phyloP scores from a whole-genome alignment of 1,140 invertebrate species.

The Conopomorpha cramerella region DNA sequence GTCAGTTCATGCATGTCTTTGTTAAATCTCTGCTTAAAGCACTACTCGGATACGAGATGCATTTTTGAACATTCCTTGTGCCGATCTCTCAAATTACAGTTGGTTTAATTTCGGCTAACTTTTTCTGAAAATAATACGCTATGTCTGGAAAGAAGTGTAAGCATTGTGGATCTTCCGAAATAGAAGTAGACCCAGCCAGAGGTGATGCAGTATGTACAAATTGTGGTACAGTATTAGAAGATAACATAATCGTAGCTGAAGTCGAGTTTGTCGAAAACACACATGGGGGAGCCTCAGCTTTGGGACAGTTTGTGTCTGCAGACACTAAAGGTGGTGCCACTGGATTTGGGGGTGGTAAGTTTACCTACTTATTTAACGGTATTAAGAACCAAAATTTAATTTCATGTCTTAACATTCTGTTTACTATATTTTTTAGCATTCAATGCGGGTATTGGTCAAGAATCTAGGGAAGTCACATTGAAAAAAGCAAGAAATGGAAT shows the following conservation, averaged over 20 bases:
- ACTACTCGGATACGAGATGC: no score
- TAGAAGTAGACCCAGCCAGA: constrained; percentile 88
- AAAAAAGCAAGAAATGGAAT: constrained; percentile 86
- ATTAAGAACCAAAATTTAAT: no score
- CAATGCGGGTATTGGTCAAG: constrained; percentile 79
- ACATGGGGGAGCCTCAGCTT: constrained; percentile 82
- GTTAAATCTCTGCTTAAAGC: no score
- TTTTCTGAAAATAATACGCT: no score
- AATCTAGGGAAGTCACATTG: constrained; percentile 89
- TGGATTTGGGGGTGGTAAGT: constrained; percentile 73
- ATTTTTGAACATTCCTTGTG: no score
- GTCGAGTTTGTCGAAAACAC: constrained; percentile 94
- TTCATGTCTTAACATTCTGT: no score
- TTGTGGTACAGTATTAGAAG: constrained; percentile 95
- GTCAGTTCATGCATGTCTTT: no score
- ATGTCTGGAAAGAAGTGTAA: constrained; percentile 77
- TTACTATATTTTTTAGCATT: constrained; percentile 63
- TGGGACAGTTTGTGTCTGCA: constrained; percentile 91
- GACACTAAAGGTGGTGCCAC: constrained; percentile 83
- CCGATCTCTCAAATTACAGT: no score
- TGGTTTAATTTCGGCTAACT: no score
- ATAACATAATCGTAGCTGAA: constrained; percentile 95
- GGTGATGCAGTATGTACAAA: constrained; percentile 96
- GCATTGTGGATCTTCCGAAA: constrained; percentile 92
- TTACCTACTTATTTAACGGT: no score